These are phyloP conservation scores for Melanostoma mellinum DNA, from an alignment of 2,888 invertebrate species.

Conservation along the genomic window DNA sequence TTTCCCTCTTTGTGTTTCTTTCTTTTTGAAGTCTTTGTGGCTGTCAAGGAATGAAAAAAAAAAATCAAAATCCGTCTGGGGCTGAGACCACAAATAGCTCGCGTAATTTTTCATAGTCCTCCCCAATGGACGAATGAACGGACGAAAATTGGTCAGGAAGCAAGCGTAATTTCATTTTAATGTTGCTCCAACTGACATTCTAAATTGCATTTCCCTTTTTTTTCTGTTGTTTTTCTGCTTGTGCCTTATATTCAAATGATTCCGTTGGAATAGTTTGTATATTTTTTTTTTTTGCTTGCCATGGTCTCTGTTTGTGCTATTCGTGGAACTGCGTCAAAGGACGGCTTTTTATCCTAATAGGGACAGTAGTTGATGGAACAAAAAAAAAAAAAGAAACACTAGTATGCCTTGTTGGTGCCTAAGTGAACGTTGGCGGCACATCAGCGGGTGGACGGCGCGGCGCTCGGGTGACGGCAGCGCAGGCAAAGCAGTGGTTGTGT, in stretches of 20 bases:
- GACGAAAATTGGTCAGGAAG: slow-evolving; percentile 55
- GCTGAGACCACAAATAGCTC: slow-evolving; percentile 24
- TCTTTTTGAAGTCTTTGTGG: slow-evolving; percentile 25
- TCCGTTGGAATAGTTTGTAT: slow-evolving; percentile 32
- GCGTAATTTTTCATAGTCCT: slow-evolving; percentile 63
- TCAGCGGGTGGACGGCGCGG: too few relatives aligned
- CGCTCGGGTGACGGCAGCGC: background rate
- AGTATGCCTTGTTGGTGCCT: background rate
- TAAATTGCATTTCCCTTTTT: slow-evolving; percentile 69
- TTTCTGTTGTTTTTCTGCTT: background rate
- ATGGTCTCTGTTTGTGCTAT: slow-evolving; percentile 14
- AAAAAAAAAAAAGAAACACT: slow-evolving; percentile 25
- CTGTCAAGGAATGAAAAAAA: background rate
- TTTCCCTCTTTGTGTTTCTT: slow-evolving; percentile 7
- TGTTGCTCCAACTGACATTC: slow-evolving; percentile 70
- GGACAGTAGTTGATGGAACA: slow-evolving; percentile 40
- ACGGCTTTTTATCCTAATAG: slow-evolving; percentile 49
- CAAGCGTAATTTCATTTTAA: slow-evolving; percentile 71
- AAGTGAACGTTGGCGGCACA: background rate
- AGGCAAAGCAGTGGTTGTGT: slow-evolving; percentile 13
- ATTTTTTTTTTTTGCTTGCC: slow-evolving; percentile 12
- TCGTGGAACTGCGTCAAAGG: slow-evolving; percentile 44
- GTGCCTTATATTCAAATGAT: slow-evolving; percentile 61
- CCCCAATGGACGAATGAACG: slow-evolving; percentile 39
- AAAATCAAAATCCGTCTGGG: slow-evolving; percentile 4